phyloP scores from a whole-genome alignment of 2,888 invertebrate species.

The Lasioglossum figueresi region DNA sequence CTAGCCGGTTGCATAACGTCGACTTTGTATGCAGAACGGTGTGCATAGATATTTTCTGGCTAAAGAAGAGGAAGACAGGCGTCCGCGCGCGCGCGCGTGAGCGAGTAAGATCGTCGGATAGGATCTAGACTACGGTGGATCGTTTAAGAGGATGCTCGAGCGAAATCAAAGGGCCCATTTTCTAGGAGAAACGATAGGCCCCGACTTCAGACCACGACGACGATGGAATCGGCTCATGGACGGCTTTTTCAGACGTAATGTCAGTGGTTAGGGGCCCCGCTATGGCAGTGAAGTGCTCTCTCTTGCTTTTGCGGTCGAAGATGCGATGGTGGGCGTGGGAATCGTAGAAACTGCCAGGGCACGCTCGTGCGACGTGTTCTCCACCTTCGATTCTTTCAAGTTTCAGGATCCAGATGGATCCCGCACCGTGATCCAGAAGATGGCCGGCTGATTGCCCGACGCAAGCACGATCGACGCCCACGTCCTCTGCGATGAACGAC shows the following conservation, averaged over 20 bases:
- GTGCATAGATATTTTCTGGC: conserved; percentile 2
- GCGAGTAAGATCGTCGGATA: background rate
- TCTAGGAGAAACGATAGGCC: conserved; percentile 34
- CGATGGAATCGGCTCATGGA: conserved; percentile 63
- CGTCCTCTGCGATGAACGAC: conserved; percentile 27
- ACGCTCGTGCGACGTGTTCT: conserved; percentile 47
- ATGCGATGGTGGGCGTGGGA: conserved; percentile 73
- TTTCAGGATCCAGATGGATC: conserved; percentile 32
- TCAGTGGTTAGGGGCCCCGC: conserved; percentile 64
- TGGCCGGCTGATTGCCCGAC: conserved; percentile 50
- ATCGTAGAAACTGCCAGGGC: conserved; percentile 71
- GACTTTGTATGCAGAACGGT: conserved; percentile 9
- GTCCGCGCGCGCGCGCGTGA: no score
- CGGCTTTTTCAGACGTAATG: conserved; percentile 72
- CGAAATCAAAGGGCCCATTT: conserved; percentile 36
- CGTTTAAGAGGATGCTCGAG: conserved; percentile 26
- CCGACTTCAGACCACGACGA: conserved; percentile 41
- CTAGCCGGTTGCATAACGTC: conserved; percentile 19
- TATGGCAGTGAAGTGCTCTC: conserved; percentile 24
- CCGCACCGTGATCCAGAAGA: conserved; percentile 49
- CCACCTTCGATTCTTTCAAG: conserved; percentile 40
- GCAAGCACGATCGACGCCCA: conserved; percentile 58
- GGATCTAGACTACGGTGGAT: background rate
- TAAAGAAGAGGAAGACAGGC: background rate
- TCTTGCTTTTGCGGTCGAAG: background rate